Base-by-base conservation (phyloP, 2,797 vertebrate genomes). In the Trematomus bernacchii region DNA sequence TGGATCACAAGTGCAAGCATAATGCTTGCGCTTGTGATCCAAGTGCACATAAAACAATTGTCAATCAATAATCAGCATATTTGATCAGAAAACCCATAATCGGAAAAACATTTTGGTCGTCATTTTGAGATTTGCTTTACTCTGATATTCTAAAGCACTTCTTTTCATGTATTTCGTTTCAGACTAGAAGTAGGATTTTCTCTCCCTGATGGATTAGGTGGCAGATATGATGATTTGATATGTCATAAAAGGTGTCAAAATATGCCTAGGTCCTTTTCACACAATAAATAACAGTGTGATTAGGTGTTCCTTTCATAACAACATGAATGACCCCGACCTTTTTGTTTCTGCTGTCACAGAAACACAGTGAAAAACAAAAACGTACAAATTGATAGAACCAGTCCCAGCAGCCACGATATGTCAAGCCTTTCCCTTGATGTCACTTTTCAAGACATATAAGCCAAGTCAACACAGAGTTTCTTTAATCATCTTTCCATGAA, bases 401-500 rank as follows among this genome's bases (percentile, higher is more conserved):
- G 18, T 40, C 64, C 46, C 33, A 70, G 53, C 51, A 47, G 50
- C 48, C 46, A 66, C 21, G 72, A 50, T 12, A 63, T 57, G 62
- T 47, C 76, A 73, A 27, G 40, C 60, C 10, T 75, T 46, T 61
- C 57, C 30, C 21, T 69, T 46, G n/a, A 51, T 53, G 27, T 77
- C 37, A 10, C n/a, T 23, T 79, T 18, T 71, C 19, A 8, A 71
- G 48, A 57, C 10, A 4, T 33, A 48, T 71, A 50, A 60, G 51
- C 14, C 2, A 16, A 55, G 68, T 76, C 66, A 71, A 61, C 60
- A 58, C 0, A 37, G 44, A 18, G 21, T 63, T 70, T 60, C 55
- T 82, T 71, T 79, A 79, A 85, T 82, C 71, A 75, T 62, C 30
- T 54, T 60, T 44, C 59, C 66, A 47, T 30, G 54, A 71, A 60